phyloP scores from a whole-genome alignment of 2,888 invertebrate species.

The Thecophora atra region DNA sequence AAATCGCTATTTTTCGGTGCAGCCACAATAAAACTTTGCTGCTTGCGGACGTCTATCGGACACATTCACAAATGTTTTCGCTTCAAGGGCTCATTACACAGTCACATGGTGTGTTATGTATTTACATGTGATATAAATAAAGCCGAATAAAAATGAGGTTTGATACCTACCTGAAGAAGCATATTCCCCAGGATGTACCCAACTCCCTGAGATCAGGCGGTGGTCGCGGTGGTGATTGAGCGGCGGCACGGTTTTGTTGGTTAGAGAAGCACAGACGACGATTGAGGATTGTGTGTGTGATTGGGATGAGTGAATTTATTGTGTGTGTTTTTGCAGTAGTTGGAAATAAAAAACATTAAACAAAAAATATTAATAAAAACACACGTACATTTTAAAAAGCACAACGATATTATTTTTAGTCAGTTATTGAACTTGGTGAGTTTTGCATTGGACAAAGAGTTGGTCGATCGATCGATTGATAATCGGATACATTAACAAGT shows the following conservation, averaged over 20 bases:
- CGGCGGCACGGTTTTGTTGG: not conserved
- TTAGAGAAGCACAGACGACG: not conserved
- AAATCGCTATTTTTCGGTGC: not conserved
- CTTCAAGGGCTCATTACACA: slow-evolving; percentile 34
- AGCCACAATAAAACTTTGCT: not conserved
- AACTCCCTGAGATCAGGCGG: slow-evolving; percentile 73
- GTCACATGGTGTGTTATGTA: slow-evolving; percentile 60
- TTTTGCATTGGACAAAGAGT: not conserved
- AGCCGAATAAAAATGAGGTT: slow-evolving; percentile 58
- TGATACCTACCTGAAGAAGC: slow-evolving; percentile 90
- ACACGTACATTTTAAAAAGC: not conserved
- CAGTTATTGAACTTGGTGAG: slow-evolving; percentile 1
- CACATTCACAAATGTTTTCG: slow-evolving; percentile 17
- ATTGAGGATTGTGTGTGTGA: not conserved
- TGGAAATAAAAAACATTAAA: not conserved
- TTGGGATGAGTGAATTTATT: not conserved
- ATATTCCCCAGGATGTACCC: slow-evolving; percentile 99
- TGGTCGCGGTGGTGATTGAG: not conserved
- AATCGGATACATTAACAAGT: not conserved
- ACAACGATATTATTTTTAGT: not conserved
- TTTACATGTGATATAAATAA: slow-evolving; percentile 64
- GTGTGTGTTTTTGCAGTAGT: slow-evolving; percentile 13
- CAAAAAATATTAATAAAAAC: not conserved
- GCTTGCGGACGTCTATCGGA: not conserved
- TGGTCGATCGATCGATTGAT: slow-evolving; percentile 3